Evolutionary conservation across 2,113 vertebrate genomes (phyloP).

Genomic region (Nerophis ophidion): DNA sequence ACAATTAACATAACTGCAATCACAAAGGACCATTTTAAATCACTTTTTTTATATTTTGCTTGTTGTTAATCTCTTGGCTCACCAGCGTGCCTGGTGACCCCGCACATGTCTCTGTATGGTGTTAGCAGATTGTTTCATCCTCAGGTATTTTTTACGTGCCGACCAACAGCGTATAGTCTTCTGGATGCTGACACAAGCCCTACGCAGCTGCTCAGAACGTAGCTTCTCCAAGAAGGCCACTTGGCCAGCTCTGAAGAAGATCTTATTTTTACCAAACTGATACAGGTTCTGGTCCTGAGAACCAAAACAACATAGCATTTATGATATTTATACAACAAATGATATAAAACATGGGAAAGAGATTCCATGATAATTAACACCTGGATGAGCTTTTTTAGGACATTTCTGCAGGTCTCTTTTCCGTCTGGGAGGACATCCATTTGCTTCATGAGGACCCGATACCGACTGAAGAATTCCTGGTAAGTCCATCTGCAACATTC

Average conservation of each 20-base stretch:
- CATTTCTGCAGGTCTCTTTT: slow-evolving; percentile 87
- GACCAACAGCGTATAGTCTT: slow-evolving; percentile 94
- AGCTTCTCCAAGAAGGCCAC: slow-evolving; percentile 96
- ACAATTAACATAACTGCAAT: slow-evolving; percentile 77
- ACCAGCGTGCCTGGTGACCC: slow-evolving; percentile 89
- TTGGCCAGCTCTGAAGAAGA: slow-evolving; percentile 96
- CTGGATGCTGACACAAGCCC: slow-evolving; percentile 90
- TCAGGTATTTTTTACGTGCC: slow-evolving; percentile 84
- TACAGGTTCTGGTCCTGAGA: slow-evolving; percentile 87
- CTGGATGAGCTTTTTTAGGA: slow-evolving; percentile 84
- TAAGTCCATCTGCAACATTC: slow-evolving; percentile 85
- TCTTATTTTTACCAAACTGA: slow-evolving; percentile 95
- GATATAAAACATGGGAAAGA: neutral
- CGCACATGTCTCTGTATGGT: slow-evolving; percentile 85
- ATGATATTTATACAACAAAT: neutral
- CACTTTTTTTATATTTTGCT: neutral
- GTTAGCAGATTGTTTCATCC: slow-evolving; percentile 81
- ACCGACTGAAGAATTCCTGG: slow-evolving; percentile 93
- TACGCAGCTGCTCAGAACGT: slow-evolving; percentile 86
- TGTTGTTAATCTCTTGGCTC: slow-evolving; percentile 33
- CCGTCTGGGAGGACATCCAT: slow-evolving; percentile 83
- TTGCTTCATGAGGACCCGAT: slow-evolving; percentile 92
- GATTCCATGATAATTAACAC: slow-evolving; percentile 51
- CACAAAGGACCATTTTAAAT: neutral
- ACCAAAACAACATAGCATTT: neutral